These are phyloP conservation scores for Rhyacophila brunnea DNA, from an alignment of 1,140 invertebrate species.

Conservation along the genomic window DNA sequence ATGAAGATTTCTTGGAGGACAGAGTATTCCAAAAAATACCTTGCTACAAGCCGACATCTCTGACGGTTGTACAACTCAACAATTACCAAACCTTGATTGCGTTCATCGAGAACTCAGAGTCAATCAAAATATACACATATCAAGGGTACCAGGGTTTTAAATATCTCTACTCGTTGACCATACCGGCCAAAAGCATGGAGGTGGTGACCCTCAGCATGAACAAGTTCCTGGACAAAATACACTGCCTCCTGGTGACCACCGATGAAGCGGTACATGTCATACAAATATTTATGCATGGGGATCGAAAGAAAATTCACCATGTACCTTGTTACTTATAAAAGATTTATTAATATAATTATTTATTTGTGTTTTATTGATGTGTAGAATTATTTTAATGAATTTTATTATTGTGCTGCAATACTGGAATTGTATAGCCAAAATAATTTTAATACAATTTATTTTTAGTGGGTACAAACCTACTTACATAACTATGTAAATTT, in stretches of 20 bases:
- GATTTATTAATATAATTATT: neutral
- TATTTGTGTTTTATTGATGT: neutral
- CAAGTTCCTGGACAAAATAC: neutral
- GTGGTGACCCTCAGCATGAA: neutral
- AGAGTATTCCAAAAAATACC: conserved; percentile 21
- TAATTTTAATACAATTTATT: too few relatives aligned
- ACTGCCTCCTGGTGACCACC: conserved; percentile 4
- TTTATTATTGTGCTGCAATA: too few relatives aligned
- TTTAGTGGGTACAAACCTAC: too few relatives aligned
- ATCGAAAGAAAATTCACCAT: neutral
- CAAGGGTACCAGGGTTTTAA: conserved; percentile 27
- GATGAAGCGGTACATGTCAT: conserved; percentile 8
- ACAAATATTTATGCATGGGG: conserved; percentile 9
- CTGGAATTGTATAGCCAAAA: too few relatives aligned
- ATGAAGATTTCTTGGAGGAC: conserved; percentile 20
- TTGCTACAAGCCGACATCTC: conserved; percentile 22
- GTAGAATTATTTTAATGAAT: too few relatives aligned
- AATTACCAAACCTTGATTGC: conserved; percentile 21
- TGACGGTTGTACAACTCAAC: conserved; percentile 18
- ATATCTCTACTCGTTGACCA: conserved; percentile 10
- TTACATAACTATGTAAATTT: too few relatives aligned
- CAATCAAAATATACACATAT: conserved; percentile 18
- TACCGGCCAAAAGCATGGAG: conserved; percentile 8
- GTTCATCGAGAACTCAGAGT: conserved; percentile 18
- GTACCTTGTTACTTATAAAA: conserved; percentile 6